These are phyloP conservation scores for Thunnus albacares DNA, from an alignment of 2,797 vertebrate species.

Conservation along the genomic window DNA sequence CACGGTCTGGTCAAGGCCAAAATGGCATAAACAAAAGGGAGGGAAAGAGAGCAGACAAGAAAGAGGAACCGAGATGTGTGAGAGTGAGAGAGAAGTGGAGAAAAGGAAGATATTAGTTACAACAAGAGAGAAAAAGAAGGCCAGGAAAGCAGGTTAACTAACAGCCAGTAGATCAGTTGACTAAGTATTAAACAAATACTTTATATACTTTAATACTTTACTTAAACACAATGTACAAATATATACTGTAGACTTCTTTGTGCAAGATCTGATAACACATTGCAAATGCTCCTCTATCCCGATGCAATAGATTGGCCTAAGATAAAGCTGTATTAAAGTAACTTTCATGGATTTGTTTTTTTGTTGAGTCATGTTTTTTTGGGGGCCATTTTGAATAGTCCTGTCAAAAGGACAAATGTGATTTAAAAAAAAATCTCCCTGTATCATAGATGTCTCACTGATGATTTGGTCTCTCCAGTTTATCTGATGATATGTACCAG, in stretches of 20 bases:
- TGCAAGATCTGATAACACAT: not conserved
- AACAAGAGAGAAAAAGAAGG: conserved; percentile 6
- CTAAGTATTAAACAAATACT: not conserved
- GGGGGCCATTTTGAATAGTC: not conserved
- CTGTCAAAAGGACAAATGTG: not conserved
- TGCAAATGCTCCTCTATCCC: not conserved
- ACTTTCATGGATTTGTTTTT: not conserved
- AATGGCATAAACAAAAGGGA: conserved; percentile 9
- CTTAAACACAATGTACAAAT: not conserved
- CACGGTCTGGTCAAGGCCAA: conserved; percentile 22
- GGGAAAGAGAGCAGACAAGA: conserved; percentile 1
- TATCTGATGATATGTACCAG: not conserved
- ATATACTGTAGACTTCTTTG: not conserved
- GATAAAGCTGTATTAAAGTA: not conserved
- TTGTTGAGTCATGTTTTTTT: not conserved
- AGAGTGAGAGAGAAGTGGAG: not conserved
- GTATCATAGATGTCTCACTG: not conserved
- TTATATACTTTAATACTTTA: too few relatives aligned
- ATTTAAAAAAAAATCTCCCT: not conserved
- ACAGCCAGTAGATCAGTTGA: conserved; percentile 1
- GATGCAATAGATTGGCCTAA: not conserved
- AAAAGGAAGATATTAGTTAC: not conserved
- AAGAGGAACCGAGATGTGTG: not conserved
- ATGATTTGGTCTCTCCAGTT: not conserved
- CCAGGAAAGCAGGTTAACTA: conserved; percentile 5